These are phyloP conservation scores for Hololepta plana DNA, from an alignment of 2,888 invertebrate genomes.

Conservation along the genomic window DNA sequence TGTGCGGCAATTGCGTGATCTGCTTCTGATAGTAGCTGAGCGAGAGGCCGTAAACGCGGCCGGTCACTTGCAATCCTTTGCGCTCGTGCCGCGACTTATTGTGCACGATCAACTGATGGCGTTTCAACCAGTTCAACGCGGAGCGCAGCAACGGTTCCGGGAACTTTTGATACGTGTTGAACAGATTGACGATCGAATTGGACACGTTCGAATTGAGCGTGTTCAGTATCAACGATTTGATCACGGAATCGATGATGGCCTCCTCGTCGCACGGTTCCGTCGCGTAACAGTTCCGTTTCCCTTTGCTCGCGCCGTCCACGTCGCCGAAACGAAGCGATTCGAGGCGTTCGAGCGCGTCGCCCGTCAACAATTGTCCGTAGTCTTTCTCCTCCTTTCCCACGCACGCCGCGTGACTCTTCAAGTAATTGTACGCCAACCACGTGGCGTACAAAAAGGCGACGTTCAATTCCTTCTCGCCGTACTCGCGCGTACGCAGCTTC, in stretches of 20 bases:
- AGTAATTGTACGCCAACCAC: too few species aligned
- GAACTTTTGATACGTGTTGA: slow-evolving; percentile 52
- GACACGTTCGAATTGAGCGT: too few species aligned
- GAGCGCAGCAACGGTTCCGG: slow-evolving; percentile 41
- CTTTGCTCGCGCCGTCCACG: slow-evolving; percentile 5
- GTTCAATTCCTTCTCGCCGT: too few species aligned
- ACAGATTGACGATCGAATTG: too few species aligned
- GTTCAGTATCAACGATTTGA: slow-evolving; percentile 44
- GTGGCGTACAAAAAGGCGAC: too few species aligned
- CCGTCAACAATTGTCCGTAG: too few species aligned
- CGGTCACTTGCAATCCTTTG: slow-evolving; percentile 16
- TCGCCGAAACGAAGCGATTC: slow-evolving; percentile 6
- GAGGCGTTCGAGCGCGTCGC: too few species aligned
- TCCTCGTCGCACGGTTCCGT: slow-evolving; percentile 26
- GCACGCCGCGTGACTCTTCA: too few species aligned
- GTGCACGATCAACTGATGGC: slow-evolving; percentile 39
- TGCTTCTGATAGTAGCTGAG: slow-evolving; percentile 17
- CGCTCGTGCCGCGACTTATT: slow-evolving; percentile 23
- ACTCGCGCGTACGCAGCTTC: too few species aligned
- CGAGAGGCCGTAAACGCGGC: slow-evolving; percentile 29
- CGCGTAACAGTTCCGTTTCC: too few species aligned
- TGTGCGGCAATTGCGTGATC: slow-evolving; percentile 28
- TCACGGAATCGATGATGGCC: slow-evolving; percentile 34
- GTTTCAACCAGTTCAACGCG: slow-evolving; percentile 38
- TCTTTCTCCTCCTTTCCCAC: too few species aligned